phyloP scores from a whole-genome alignment of 2,113 vertebrate species.

The Charina bottae region DNA sequence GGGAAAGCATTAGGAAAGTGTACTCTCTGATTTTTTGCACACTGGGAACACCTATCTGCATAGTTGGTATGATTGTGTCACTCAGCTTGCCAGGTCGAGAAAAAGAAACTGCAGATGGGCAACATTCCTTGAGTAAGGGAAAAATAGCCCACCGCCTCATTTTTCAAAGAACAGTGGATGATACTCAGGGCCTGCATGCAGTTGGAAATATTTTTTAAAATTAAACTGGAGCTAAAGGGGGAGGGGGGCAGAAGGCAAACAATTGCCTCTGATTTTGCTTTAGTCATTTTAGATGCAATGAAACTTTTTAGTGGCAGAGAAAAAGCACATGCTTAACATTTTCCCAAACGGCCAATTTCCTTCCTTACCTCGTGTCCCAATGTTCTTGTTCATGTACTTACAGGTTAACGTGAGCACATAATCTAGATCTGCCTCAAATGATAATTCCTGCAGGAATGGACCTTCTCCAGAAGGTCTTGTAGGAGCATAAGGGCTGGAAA shows the following conservation, averaged over 20 bases:
- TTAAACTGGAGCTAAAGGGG: no score
- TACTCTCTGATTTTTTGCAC: not conserved
- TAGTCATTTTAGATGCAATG: not conserved
- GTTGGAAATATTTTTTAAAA: not conserved
- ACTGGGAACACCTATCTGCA: not conserved
- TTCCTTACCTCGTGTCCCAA: not conserved
- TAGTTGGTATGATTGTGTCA: not conserved
- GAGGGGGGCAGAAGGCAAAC: not conserved
- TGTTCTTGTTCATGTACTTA: not conserved
- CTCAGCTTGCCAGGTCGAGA: not conserved
- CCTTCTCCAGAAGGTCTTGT: not conserved
- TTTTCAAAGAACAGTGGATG: not conserved
- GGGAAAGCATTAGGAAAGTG: not conserved
- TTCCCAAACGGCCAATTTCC: not conserved
- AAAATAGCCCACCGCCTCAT: not conserved
- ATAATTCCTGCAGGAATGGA: not conserved
- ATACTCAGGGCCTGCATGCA: not conserved
- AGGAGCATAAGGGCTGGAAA: not conserved
- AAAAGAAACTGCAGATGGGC: not conserved
- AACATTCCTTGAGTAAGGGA: not conserved
- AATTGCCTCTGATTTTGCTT: not conserved
- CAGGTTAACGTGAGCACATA: not conserved
- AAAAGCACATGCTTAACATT: not conserved
- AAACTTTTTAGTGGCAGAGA: not conserved
- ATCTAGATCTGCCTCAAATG: not conserved